These are phyloP conservation scores for Falco berigora DNA, from an alignment of 2,797 vertebrate species.

Conservation along the genomic window DNA sequence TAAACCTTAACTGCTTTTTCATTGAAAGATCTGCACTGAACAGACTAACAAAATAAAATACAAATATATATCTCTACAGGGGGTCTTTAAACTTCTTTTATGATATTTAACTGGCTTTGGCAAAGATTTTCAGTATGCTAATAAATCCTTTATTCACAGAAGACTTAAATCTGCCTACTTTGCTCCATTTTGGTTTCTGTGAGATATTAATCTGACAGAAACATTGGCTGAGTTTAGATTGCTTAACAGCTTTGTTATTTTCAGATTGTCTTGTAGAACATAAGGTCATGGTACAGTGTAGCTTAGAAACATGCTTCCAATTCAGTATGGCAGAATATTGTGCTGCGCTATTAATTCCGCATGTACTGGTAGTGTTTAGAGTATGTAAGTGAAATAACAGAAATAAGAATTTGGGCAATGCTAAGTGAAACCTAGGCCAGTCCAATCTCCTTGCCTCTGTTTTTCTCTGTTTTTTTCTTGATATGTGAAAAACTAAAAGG, in stretches of 20 bases:
- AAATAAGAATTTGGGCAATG: not conserved
- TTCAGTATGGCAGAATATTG: slow-evolving; percentile 19
- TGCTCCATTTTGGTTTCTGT: slow-evolving; percentile 61
- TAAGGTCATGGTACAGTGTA: slow-evolving; percentile 36
- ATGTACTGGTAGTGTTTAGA: not conserved
- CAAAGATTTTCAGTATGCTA: slow-evolving; percentile 49
- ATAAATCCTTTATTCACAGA: slow-evolving; percentile 66
- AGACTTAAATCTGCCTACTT: slow-evolving; percentile 64
- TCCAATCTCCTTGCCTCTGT: not conserved
- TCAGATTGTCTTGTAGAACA: slow-evolving; percentile 59
- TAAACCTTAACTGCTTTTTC: slow-evolving; percentile 50
- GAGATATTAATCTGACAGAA: slow-evolving; percentile 62
- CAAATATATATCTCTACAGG: slow-evolving; percentile 51
- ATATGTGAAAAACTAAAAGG: slow-evolving; percentile 2
- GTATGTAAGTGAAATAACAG: slow-evolving; percentile 29
- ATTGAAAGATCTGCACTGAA: slow-evolving; percentile 24
- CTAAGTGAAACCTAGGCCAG: not conserved
- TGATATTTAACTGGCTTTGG: slow-evolving; percentile 63
- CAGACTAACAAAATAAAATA: slow-evolving; percentile 63
- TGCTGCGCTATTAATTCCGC: slow-evolving; percentile 11
- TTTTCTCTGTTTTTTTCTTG: slow-evolving; percentile 20
- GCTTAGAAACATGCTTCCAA: slow-evolving; percentile 26
- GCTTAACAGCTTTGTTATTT: slow-evolving; percentile 57
- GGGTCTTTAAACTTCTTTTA: slow-evolving; percentile 54
- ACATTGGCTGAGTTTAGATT: slow-evolving; percentile 36